Base-by-base conservation (phyloP, 2,888 invertebrate species). In the Lasioglossum calceatum region DNA sequence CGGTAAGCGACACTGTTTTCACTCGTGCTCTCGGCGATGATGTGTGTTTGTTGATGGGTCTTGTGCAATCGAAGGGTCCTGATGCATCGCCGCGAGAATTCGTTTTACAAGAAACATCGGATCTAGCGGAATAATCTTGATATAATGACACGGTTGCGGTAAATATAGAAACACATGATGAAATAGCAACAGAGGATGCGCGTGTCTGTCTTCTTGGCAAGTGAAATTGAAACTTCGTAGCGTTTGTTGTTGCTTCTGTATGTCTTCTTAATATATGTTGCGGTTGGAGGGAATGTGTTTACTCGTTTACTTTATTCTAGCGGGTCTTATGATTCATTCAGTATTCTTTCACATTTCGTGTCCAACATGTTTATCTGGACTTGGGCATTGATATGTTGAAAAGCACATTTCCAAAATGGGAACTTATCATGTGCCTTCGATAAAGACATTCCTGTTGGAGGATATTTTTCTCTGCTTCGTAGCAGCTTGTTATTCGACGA, bases 1-100 rank as follows among this genome's bases (percentile, higher is more conserved):
- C 79, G 87, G 87, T 87, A 87, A 87, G 87, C 76, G 73, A 81
- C 19, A 79, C 44, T 50, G 54, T 77, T 36, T 44, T 8, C 42
- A 19, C 50, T 50, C 19, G 19, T 19, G 19, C 19, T 50, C 19
- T 50, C 19, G 54, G 3, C 61, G 61, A 27, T 14, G 16, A 32
- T 16, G 23, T 23, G 72, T 7, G 81, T 27, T 61, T 14, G n/a
- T 36, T 2, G 42, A 71, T n/a, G 14, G 14, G 71, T 39, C 39
- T 42, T 71, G 23, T 71, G 42, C 71, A 39, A 71, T 23, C 39
- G 71, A 19, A 23, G 4, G n/a, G 36, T 23, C 42, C 10, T 39
- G 70, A 10, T 23, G 7, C 67, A 19, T 36, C 2, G 19, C n/a
- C 58, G 58, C 32, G 10, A 19, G 19, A 36, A 67, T 16, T 36